Evolutionary conservation across 2,888 invertebrate species (phyloP).

Genomic region (Vesta saturnalis): DNA sequence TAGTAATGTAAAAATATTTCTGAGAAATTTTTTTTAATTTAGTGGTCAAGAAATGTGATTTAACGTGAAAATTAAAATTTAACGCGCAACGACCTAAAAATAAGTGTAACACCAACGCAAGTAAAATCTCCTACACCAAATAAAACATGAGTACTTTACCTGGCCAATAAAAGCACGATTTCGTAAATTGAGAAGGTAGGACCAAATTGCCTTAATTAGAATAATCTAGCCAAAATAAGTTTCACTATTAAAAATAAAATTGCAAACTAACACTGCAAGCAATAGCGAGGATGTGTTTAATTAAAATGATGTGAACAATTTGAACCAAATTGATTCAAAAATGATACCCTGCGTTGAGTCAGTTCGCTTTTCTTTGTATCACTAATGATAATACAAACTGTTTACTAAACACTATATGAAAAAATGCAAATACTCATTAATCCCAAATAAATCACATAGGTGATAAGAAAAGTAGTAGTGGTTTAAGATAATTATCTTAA

Average conservation of each 20-base stretch:
- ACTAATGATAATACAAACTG: conserved; percentile 17
- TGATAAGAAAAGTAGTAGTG: not conserved
- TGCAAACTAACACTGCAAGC: conserved; percentile 27
- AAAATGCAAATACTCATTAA: conserved; percentile 15
- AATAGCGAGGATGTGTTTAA: conserved; percentile 8
- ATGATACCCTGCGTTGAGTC: conserved; percentile 30
- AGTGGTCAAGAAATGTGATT: not conserved
- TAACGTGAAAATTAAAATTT: conserved; percentile 35
- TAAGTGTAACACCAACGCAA: conserved; percentile 56
- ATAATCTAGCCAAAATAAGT: conserved; percentile 36
- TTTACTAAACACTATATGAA: conserved; percentile 1
- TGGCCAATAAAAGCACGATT: conserved; percentile 53
- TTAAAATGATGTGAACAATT: conserved; percentile 18
- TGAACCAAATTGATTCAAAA: conserved; percentile 17
- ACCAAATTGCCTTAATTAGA: conserved; percentile 44
- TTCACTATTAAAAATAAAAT: conserved; percentile 24
- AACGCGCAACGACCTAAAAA: conserved; percentile 56
- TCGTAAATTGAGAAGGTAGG: conserved; percentile 54
- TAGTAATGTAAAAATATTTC: conserved; percentile 25
- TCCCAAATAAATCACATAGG: not conserved
- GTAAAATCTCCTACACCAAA: conserved; percentile 51
- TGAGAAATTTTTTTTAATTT: conserved; percentile 23
- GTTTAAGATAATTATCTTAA: conserved; percentile 1
- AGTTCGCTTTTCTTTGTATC: conserved; percentile 22
- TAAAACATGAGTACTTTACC: conserved; percentile 48